Percentiles rank a stretch among this genome's conserved stretches.
These are phyloP conservation scores for Mechanitis messenoides DNA, from an alignment of 2,888 invertebrate genomes.

Conservation along the genomic window DNA sequence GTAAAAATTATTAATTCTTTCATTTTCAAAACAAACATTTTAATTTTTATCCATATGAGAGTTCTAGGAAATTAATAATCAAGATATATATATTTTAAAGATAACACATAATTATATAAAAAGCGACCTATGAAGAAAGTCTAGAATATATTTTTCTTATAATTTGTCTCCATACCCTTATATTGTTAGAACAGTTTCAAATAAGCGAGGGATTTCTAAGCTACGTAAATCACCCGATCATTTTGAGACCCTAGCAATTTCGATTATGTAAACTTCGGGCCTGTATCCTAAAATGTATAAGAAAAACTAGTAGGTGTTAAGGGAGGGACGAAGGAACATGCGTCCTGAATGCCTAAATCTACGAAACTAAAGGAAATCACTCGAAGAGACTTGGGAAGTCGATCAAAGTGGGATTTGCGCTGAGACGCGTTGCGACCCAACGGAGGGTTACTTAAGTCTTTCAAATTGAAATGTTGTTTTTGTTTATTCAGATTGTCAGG, in stretches of 20 bases:
- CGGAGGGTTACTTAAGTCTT: slow-evolving; percentile 45
- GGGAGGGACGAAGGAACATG: slow-evolving; percentile 33
- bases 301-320: slow-evolving; percentile 30
- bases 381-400: slow-evolving; percentile 48
- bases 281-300: slow-evolving; percentile 23
- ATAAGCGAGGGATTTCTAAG: slow-evolving; percentile 23
- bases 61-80: too few relatives aligned
- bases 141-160: background rate
- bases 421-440: slow-evolving; percentile 42
- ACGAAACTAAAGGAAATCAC: slow-evolving; percentile 49
- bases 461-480: slow-evolving; percentile 66
- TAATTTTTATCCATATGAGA: too few relatives aligned
- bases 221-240: slow-evolving; percentile 22
- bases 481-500: slow-evolving; percentile 58
- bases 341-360: slow-evolving; percentile 48
- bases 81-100: too few relatives aligned
- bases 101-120: too few relatives aligned
- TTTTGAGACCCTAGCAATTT: slow-evolving; percentile 27
- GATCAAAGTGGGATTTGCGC: slow-evolving; percentile 68
- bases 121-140: too few relatives aligned
- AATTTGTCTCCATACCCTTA: slow-evolving; percentile 14
- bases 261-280: slow-evolving; percentile 28
- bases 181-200: slow-evolving; percentile 19
- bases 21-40: too few relatives aligned
- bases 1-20: too few relatives aligned